Evolutionary conservation across 2,113 vertebrate genomes (phyloP), one percentile per base, ranked within the genome.

Genomic region (Lophotis ruficrista): DNA sequence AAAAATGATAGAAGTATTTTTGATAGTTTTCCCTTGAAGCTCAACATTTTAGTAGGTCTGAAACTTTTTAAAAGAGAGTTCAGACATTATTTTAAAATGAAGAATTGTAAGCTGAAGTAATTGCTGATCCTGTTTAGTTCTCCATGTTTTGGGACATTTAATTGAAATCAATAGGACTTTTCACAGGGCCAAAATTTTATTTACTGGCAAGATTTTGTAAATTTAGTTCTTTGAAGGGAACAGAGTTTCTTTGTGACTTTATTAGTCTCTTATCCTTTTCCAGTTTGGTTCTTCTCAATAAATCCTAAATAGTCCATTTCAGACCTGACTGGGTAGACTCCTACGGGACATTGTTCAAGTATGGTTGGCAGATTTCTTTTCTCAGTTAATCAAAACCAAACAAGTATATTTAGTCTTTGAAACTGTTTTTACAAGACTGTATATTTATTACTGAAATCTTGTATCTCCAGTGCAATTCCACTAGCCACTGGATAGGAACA

Each of bases 1-100:
- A 22, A 53, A 72, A 87, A 66, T 1, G 0, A 28, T 18, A 25
- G 9, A 64, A 41, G 4, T 22, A 4, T 0, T 22, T 78, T 79
- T 81, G 10, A 45, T 16, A 35, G 10, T 33, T 54, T 87, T 61
- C 15, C 25, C 17, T 82, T 75, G n/a, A 68, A 90, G 85, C 1
- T n/a, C 27, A 50, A 35, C 3, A 53, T 31, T 88, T 64, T 45
- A 22, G 20, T 47, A 38, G 9, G 12, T 15, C 6, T 33, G 6
- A 14, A 83, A 20, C 3, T 12, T 71, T 48, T 73, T 10, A 56
- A 60, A 80, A 70, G 12, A 35, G 12, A 60, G 9, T 12, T 80
- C 17, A 47, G 20, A 14, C 12, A 10, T 5, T 86, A 80, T 30
- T 70, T 65, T 53, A 41, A 79, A 86, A 80, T 45, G 23, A 3